phyloP scores from a whole-genome alignment of 2,797 vertebrate genomes.

The Rhodeus uyekii region DNA sequence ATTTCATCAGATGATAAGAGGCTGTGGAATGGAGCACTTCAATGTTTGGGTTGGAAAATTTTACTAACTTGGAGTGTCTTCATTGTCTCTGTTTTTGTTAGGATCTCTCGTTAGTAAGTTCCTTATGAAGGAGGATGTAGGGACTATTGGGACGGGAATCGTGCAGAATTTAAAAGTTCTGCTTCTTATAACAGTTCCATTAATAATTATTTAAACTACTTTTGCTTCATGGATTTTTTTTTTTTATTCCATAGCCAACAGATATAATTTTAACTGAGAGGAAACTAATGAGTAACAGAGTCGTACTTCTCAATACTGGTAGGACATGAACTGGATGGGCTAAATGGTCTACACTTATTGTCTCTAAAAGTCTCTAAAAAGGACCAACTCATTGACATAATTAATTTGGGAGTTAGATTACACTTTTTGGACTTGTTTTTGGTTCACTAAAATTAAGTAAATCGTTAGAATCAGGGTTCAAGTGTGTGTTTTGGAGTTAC shows the following conservation, averaged over 20 bases:
- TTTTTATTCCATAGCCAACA: not conserved
- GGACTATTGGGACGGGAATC: not conserved
- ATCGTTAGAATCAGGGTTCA: not conserved
- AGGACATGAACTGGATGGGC: no score
- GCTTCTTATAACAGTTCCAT: not conserved
- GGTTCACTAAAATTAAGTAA: not conserved
- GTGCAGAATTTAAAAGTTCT: not conserved
- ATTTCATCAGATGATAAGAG: conserved; percentile 51
- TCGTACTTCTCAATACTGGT: no score
- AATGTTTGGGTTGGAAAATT: conserved; percentile 49
- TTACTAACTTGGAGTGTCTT: conserved; percentile 47
- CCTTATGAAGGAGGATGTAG: not conserved
- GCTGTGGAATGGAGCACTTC: conserved; percentile 27
- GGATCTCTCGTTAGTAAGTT: not conserved
- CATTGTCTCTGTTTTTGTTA: conserved; percentile 41
- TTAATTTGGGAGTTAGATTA: not conserved
- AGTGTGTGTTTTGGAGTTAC: not conserved
- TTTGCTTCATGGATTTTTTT: no score
- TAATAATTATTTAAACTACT: not conserved
- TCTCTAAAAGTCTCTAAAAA: not conserved
- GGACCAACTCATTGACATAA: not conserved
- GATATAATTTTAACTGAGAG: not conserved
- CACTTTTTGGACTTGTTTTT: not conserved
- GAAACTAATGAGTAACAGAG: no score
- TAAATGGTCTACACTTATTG: not conserved